Base-by-base conservation (phyloP, 2,888 invertebrate species). In the Amblyjoppa proteus region DNA sequence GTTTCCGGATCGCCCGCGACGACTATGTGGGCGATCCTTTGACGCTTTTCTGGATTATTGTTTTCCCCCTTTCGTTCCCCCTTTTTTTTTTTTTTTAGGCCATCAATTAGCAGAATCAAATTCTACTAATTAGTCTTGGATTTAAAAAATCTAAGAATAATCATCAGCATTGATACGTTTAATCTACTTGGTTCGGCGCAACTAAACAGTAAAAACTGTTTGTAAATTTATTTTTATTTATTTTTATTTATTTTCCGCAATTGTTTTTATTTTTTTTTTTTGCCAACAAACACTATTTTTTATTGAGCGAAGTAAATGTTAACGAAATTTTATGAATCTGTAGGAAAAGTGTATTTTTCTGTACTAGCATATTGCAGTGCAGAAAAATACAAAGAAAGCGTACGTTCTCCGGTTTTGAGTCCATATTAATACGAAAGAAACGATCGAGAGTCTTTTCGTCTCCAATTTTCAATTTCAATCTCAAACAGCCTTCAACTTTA, bases 1-100 rank as follows among this genome's bases (percentile, higher is more conserved):
- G 77, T 89, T 89, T 90, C 89, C 89, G 88, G 86, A 89, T 89
- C 68, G 34, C 74, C 66, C 51, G 71, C 20, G 78, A 74, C 56
- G 51, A 7, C 41, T 68, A 71, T 73, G 58, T 73, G 76, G 51
- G 53, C 58, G 76, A 80, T 84, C 61, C 51, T 76, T 66, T 25
- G 20, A 53, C 16, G 25, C 25, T 70, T 16, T 25, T 9, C 31
- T 34, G 41, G 25, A 51, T 28, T n/a, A 49, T 45, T 53, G 41
- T 58, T 74, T 53, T 49, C 11, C n/a, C 25, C 49, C 41, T 11
- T 53, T 66, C 9, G 4, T 69, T 74, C 20, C 20, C 20, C 20
- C n/a, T n/a, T n/a, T 25, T 38, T 38, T 16, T 31, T 6, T 31
- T 73, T 53, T 41, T 38, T 38, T 25, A 5, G 51, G 31, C 7